Percentiles rank a stretch among this genome's conserved stretches.
Evolutionary conservation across 2,888 invertebrate species (phyloP).

Genomic region (Tetropium fuscum): DNA sequence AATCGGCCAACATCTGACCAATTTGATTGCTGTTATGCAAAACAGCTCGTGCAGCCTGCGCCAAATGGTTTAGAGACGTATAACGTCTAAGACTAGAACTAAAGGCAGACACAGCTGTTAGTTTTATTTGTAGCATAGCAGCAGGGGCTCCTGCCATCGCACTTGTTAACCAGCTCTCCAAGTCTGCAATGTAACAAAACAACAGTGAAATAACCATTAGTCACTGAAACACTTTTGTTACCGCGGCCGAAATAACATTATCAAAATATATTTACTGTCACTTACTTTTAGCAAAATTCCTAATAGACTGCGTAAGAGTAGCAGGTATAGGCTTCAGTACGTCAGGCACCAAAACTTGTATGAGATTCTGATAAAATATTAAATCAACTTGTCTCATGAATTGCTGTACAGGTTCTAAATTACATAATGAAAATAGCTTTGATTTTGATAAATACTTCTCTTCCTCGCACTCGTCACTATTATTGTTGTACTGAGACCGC

Average conservation of each 20-base stretch:
- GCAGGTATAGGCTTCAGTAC: constrained; percentile 95
- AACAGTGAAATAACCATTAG: neutral
- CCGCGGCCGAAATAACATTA: no score
- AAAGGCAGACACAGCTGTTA: constrained; percentile 88
- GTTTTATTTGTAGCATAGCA: constrained; percentile 84
- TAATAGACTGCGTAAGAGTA: constrained; percentile 90
- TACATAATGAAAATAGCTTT: constrained; percentile 77
- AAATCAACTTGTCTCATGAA: constrained; percentile 89
- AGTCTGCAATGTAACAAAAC: constrained; percentile 64
- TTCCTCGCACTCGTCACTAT: constrained; percentile 80
- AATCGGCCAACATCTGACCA: constrained; percentile 95
- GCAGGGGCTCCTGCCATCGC: constrained; percentile 88
- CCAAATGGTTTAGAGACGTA: constrained; percentile 97
- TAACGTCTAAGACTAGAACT: constrained; percentile 95
- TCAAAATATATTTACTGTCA: neutral
- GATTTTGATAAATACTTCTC: constrained; percentile 83
- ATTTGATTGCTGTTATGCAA: constrained; percentile 96
- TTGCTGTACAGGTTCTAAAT: constrained; percentile 78
- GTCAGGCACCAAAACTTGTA: constrained; percentile 96
- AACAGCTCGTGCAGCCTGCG: constrained; percentile 93
- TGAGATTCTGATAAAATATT: constrained; percentile 94
- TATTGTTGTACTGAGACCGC: constrained; percentile 83
- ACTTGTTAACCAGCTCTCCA: constrained; percentile 88
- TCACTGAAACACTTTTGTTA: no score
- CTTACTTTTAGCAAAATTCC: constrained; percentile 88